A percentile compares a stretch with the other conserved stretches of the same genome.
Evolutionary conservation across 2,113 vertebrate genomes (phyloP).

Genomic region (Agelaius phoeniceus): DNA sequence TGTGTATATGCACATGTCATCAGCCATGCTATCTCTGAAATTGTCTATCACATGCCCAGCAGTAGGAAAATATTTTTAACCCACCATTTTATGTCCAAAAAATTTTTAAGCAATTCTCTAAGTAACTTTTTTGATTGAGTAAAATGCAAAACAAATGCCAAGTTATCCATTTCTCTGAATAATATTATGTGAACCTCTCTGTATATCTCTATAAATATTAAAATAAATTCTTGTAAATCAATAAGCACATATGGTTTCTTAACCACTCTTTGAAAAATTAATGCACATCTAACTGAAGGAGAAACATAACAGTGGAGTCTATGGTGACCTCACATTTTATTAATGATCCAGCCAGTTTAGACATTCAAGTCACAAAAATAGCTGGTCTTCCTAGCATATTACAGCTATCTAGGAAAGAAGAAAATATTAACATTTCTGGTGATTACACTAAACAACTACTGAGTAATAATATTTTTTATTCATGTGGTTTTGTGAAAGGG

Average conservation of each 20-base stretch:
- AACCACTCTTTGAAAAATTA: background rate
- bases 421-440: background rate
- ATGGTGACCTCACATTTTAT: background rate
- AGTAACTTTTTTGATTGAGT: background rate
- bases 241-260: background rate
- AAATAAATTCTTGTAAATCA: background rate
- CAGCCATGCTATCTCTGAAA: background rate
- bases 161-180: background rate
- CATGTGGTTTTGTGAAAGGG: background rate
- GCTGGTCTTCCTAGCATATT: background rate
- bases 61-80: background rate
- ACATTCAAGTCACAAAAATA: background rate
- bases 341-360: background rate
- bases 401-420: background rate
- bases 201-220: background rate
- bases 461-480: background rate
- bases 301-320: background rate
- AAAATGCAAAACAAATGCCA: background rate
- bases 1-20: too few relatives aligned
- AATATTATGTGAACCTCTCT: background rate
- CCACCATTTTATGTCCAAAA: background rate
- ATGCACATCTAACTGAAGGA: background rate
- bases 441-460: background rate
- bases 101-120: background rate
- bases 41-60: background rate